Conservation (phyloP, 2,888 invertebrate genomes). For the Agrotis ipsilon region DNA sequence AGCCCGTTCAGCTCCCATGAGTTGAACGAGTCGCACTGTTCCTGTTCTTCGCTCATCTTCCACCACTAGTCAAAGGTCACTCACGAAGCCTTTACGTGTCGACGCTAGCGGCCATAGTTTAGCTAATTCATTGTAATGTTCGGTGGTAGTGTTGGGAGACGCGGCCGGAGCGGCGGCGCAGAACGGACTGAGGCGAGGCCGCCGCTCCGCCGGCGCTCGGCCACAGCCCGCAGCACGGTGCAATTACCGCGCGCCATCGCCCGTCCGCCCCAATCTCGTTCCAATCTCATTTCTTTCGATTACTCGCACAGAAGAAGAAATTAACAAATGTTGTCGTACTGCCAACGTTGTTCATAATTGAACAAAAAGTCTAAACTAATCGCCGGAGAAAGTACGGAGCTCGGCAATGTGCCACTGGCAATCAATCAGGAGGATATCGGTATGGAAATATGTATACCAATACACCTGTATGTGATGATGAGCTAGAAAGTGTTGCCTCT, state of each 20-base stretch:
- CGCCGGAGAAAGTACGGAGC: slow-evolving; percentile 77
- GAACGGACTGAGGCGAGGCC: slow-evolving; percentile 72
- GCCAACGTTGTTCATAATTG: slow-evolving; percentile 70
- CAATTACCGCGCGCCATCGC: slow-evolving; percentile 81
- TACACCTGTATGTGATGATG: slow-evolving; percentile 67
- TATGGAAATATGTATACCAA: slow-evolving; percentile 65
- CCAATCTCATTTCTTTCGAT: slow-evolving; percentile 86
- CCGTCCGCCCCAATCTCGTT: slow-evolving; percentile 83
- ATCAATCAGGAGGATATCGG: slow-evolving; percentile 77
- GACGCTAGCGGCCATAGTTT: slow-evolving; percentile 78
- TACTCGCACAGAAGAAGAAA: slow-evolving; percentile 80
- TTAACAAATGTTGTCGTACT: slow-evolving; percentile 80
- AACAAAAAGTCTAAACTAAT: slow-evolving; percentile 76
- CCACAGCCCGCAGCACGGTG: slow-evolving; percentile 69
- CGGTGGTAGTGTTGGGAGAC: slow-evolving; percentile 61
- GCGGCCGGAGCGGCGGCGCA: slow-evolving; percentile 64
- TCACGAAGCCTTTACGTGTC: slow-evolving; percentile 71
- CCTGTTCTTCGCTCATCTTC: slow-evolving; percentile 88
- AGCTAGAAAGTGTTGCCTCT: slow-evolving; percentile 62
- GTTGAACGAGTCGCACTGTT: slow-evolving; percentile 86
- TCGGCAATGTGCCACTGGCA: slow-evolving; percentile 67
- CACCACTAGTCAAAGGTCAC: slow-evolving; percentile 75
- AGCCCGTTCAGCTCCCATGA: slow-evolving; percentile 91
- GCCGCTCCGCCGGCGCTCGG: slow-evolving; percentile 75
- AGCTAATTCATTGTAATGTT: slow-evolving; percentile 66